Evolutionary conservation across 2,797 vertebrate species (phyloP), one percentile per base, ranked within the genome.

Genomic region (Crypturellus tataupa): DNA sequence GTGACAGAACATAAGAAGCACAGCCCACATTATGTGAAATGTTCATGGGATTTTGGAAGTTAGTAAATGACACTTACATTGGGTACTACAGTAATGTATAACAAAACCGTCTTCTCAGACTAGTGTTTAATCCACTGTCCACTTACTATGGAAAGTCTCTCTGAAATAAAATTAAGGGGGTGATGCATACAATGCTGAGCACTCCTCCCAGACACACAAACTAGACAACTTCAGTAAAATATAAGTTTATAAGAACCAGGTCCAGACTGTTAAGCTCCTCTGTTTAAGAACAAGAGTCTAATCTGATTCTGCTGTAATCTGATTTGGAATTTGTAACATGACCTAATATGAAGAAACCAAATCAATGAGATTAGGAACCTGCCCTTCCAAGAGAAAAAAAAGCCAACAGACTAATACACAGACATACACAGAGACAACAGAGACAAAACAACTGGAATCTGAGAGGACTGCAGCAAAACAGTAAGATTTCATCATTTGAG

Each of bases 311-410:
- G 31, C 40, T 77, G 42, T 94, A 97, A 96, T 63, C 23, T 46
- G 78, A 96, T 96, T 94, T 94, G 55, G 77, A 93, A 90, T 89
- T 95, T 93, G 93, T 83, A 97, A 95, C 67, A 93, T 92, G 87
- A 96, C 33, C 95, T 91, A 77, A 90, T 91, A 89, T 19, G 24
- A 75, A 95, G 68, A 69, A 78, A 67, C 39, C 44, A 68, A 53
- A 93, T 91, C 86, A 91, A 65, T 94, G 77, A 82, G 82, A 94
- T 96, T 92, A 95, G 69, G 55, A 94, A 93, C 69, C 46, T 93
- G 51, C 39, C 63, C 31, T 93, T 86, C 25, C 67, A 53, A 13
- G 33, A 70, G 55, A n/a, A 44, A 44, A 44, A 44, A 94, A 56
- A 51, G 1, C 9, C 89, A 85, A 8, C 1, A 68, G 70, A 70